Percentiles rank a stretch among this genome's conserved stretches.
Conservation (phyloP, 2,888 invertebrate species). For the Itoplectis maculator region DNA sequence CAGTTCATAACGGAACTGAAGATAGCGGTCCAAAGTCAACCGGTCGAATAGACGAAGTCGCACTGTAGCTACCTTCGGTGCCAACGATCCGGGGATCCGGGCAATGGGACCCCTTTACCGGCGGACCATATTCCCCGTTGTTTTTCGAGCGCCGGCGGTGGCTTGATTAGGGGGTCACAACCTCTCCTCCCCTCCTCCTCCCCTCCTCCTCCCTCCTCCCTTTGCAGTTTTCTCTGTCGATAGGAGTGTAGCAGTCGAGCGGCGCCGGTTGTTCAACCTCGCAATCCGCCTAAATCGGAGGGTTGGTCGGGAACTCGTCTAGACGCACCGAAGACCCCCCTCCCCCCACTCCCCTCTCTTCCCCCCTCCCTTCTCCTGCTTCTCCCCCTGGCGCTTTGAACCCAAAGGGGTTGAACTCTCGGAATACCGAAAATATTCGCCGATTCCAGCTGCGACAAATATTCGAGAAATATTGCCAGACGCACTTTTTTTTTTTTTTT, state of each 20-base stretch:
- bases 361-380: neutral
- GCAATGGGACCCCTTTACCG: constrained; percentile 34
- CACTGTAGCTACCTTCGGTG: neutral
- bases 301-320: constrained; percentile 61
- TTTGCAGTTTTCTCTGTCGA: too few relatives aligned
- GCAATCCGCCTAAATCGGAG: constrained; percentile 62
- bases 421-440: neutral
- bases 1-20: too few relatives aligned
- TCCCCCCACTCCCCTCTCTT: neutral
- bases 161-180: constrained; percentile 38
- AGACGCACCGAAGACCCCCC: constrained; percentile 41
- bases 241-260: constrained; percentile 3
- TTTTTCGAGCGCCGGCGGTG: constrained; percentile 20
- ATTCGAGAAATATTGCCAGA: neutral
- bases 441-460: neutral
- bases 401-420: constrained; percentile 12
- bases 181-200: neutral
- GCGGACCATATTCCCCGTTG: constrained; percentile 18
- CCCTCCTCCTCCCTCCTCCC: neutral
- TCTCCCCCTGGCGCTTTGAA: neutral
- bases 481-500: too few relatives aligned
- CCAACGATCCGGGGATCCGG: constrained; percentile 16
- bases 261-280: constrained; percentile 52
- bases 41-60: too few relatives aligned
- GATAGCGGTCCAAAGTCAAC: too few relatives aligned